A percentile compares a stretch with the other conserved stretches of the same genome.
phyloP scores from a whole-genome alignment of 2,888 invertebrate genomes.

The Spialia ferax region DNA sequence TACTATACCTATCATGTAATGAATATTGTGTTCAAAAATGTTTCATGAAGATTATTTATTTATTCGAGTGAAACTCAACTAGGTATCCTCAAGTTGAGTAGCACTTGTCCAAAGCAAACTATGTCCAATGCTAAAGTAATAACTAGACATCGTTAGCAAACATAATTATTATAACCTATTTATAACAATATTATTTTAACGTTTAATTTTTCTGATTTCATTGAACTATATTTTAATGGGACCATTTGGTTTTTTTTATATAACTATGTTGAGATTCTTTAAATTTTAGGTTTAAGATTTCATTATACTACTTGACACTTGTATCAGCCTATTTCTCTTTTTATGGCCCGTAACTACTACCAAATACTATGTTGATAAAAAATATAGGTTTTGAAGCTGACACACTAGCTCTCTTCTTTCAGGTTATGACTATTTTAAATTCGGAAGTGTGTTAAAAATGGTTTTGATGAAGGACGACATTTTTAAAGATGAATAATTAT shows the following conservation, averaged over 20 bases:
- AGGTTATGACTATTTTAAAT: too few relatives aligned
- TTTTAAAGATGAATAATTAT: too few relatives aligned
- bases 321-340: not conserved
- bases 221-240: conserved; percentile 1
- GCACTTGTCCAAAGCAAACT: conserved; percentile 5
- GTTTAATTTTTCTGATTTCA: not conserved
- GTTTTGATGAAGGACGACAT: too few relatives aligned
- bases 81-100: not conserved
- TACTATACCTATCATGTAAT: not conserved
- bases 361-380: too few relatives aligned
- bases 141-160: not conserved
- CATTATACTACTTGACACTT: not conserved
- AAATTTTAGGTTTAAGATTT: not conserved
- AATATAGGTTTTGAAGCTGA: too few relatives aligned
- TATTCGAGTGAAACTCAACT: not conserved
- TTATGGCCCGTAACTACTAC: too few relatives aligned
- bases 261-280: not conserved
- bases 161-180: not conserved
- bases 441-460: too few relatives aligned
- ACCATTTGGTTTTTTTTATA: not conserved
- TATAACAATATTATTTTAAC: not conserved
- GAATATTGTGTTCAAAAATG: conserved; percentile 1
- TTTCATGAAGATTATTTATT: not conserved
- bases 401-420: too few relatives aligned
- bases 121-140: not conserved